A percentile compares a stretch with the other conserved stretches of the same genome.
phyloP scores from a whole-genome alignment of 2,888 invertebrate genomes.

The Lepidochrysops patricia region DNA sequence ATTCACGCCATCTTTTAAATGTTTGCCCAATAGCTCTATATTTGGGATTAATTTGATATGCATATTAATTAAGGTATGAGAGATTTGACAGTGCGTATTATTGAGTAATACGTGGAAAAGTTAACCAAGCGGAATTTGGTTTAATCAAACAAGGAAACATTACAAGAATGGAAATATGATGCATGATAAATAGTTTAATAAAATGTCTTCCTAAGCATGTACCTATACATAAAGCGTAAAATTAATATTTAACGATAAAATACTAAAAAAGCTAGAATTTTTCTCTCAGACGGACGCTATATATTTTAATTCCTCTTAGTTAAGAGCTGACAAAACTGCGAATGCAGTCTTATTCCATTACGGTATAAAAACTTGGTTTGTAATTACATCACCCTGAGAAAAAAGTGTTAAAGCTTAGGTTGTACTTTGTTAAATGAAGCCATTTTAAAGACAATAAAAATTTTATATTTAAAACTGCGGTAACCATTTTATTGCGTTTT shows the following conservation, averaged over 20 bases:
- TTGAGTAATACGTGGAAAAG: too few species aligned
- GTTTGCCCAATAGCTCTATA: too few species aligned
- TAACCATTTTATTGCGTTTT: neutral
- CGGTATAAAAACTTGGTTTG: slow-evolving; percentile 1
- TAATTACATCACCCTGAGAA: neutral
- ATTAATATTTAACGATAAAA: neutral
- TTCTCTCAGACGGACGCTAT: neutral
- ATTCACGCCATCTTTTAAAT: too few species aligned
- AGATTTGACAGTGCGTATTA: neutral
- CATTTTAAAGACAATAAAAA: neutral
- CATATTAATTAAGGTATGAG: too few species aligned
- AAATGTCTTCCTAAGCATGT: neutral
- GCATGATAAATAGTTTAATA: neutral
- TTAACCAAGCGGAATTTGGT: too few species aligned
- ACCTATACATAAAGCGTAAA: neutral
- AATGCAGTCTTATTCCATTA: slow-evolving; percentile 9
- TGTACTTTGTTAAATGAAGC: neutral
- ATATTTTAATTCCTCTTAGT: slow-evolving; percentile 1
- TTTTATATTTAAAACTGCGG: neutral
- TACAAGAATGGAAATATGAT: too few species aligned
- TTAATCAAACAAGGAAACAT: too few species aligned
- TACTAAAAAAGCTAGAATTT: neutral
- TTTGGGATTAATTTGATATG: too few species aligned
- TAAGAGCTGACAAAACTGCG: slow-evolving; percentile 13
- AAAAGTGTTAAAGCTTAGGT: neutral